Evolutionary conservation across 2,888 invertebrate species (phyloP).

Genomic region (Oscheius onirici): DNA sequence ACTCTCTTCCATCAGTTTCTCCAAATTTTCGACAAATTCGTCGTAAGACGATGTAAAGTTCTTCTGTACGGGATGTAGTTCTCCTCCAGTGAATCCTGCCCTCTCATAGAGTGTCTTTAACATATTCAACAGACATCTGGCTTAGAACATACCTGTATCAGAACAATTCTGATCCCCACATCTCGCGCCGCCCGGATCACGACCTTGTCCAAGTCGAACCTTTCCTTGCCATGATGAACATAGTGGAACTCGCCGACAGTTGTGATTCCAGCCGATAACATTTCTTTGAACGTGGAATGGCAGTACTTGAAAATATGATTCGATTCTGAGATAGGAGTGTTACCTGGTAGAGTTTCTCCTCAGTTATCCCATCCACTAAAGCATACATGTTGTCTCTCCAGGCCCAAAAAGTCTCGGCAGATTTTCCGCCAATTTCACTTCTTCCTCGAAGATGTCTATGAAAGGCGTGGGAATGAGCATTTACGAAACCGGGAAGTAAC

Average conservation of each 20-base stretch:
- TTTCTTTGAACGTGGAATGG: slow-evolving; percentile 64
- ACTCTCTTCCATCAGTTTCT: slow-evolving; percentile 36
- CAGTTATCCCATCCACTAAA: slow-evolving; percentile 61
- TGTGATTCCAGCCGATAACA: slow-evolving; percentile 69
- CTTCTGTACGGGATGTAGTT: slow-evolving; percentile 57
- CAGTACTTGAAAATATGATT: slow-evolving; percentile 55
- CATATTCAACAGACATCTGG: no score
- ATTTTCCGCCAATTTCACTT: slow-evolving; percentile 61
- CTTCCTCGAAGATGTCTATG: slow-evolving; percentile 64
- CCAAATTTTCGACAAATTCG: slow-evolving; percentile 54
- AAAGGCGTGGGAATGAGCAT: slow-evolving; percentile 70
- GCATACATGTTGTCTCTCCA: slow-evolving; percentile 70
- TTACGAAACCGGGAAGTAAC: slow-evolving; percentile 68
- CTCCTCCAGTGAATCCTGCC: slow-evolving; percentile 60
- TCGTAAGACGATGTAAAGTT: slow-evolving; percentile 55
- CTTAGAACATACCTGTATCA: slow-evolving; percentile 54
- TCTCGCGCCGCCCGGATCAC: slow-evolving; percentile 67
- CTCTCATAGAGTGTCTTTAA: slow-evolving; percentile 68
- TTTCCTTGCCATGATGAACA: slow-evolving; percentile 64
- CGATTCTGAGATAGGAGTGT: not conserved
- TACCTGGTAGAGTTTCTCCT: slow-evolving; percentile 60
- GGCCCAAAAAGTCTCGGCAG: slow-evolving; percentile 67
- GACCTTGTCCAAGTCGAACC: slow-evolving; percentile 63
- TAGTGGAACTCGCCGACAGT: slow-evolving; percentile 71
- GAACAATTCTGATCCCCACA: slow-evolving; percentile 64